phyloP scores from a whole-genome alignment of 1,140 invertebrate species.

The Meloidogyne chitwoodi region DNA sequence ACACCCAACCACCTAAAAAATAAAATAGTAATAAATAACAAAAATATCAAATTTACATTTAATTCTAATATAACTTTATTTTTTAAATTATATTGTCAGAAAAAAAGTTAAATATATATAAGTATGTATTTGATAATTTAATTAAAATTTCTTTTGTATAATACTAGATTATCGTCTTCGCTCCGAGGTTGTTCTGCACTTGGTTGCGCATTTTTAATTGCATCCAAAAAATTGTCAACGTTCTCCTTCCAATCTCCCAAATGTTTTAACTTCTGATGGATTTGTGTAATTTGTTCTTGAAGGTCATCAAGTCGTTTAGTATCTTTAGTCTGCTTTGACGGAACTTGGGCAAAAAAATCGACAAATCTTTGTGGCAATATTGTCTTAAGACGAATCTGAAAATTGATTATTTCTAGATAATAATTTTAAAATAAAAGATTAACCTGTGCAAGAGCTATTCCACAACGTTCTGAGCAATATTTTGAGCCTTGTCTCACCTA shows the following conservation, averaged over 20 bases:
- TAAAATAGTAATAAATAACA: not conserved
- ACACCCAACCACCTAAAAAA: constrained; percentile 40
- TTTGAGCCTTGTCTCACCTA: constrained; percentile 72
- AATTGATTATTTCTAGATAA: not conserved
- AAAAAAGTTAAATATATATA: no score
- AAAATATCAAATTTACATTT: no score
- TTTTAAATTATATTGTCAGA: no score
- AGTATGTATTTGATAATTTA: no score
- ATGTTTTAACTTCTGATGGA: constrained; percentile 25
- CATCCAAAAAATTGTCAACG: constrained; percentile 3
- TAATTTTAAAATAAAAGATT: not conserved
- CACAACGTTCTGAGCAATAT: constrained; percentile 90
- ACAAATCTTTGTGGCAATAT: constrained; percentile 32
- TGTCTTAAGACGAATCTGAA: constrained; percentile 15
- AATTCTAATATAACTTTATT: no score
- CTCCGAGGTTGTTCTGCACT: not conserved
- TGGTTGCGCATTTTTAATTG: not conserved
- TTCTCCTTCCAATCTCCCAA: constrained; percentile 25
- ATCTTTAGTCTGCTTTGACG: constrained; percentile 18
- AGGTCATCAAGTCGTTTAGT: constrained; percentile 11
- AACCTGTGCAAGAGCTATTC: constrained; percentile 75
- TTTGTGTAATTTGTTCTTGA: not conserved
- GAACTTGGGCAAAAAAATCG: constrained; percentile 11
- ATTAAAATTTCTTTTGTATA: not conserved
- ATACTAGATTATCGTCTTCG: constrained; percentile 26